phyloP scores from a whole-genome alignment of 2,888 invertebrate genomes.

The Pseudococcus longispinus region DNA sequence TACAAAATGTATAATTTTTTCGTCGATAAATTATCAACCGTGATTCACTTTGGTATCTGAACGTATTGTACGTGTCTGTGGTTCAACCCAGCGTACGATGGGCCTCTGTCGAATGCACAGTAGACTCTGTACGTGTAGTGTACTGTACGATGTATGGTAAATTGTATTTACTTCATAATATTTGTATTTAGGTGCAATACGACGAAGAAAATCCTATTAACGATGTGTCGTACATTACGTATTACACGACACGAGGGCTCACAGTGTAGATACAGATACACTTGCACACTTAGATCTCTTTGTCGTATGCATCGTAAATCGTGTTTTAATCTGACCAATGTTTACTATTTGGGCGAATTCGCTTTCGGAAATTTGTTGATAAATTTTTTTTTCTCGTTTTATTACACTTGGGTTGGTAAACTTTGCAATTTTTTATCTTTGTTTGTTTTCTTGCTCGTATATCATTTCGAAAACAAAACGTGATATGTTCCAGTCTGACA shows the following conservation, averaged over 20 bases:
- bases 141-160: neutral
- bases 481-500: neutral
- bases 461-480: neutral
- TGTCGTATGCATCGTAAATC: neutral
- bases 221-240: neutral
- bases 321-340: constrained; percentile 23
- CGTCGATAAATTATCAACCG: neutral
- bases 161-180: neutral
- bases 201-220: neutral
- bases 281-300: neutral
- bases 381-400: neutral
- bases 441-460: neutral
- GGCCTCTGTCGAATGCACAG: neutral
- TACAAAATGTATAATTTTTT: neutral
- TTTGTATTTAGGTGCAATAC: neutral
- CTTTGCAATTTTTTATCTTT: neutral
- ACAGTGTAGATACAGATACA: neutral
- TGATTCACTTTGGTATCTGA: neutral
- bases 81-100: neutral
- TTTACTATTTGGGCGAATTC: neutral
- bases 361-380: neutral
- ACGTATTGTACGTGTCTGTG: neutral
- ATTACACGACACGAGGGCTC: too few species aligned
- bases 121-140: neutral
- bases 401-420: neutral